These are phyloP conservation scores for Rhynchophorus ferrugineus DNA, from an alignment of 1,140 invertebrate species.

Conservation along the genomic window DNA sequence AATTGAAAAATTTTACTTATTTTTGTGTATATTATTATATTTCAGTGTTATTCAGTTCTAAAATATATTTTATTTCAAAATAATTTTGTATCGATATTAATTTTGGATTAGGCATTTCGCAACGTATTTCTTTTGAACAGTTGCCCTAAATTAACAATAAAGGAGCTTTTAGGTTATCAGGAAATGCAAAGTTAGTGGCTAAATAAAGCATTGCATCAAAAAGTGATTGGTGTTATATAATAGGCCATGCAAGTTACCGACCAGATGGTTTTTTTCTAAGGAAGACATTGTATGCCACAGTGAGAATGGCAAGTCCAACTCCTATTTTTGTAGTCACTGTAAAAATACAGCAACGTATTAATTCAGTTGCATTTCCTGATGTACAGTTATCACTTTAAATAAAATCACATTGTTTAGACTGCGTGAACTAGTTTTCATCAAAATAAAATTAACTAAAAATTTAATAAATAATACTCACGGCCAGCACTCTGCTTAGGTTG, in stretches of 20 bases:
- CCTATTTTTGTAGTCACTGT: constrained; percentile 71
- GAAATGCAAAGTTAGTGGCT: constrained; percentile 36
- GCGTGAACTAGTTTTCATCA: neutral
- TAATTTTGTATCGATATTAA: too few species aligned
- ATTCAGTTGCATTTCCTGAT: constrained; percentile 34
- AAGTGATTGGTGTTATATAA: constrained; percentile 10
- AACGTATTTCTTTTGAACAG: too few species aligned
- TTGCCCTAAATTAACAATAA: too few species aligned
- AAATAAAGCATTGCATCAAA: constrained; percentile 14
- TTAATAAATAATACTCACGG: constrained; percentile 13
- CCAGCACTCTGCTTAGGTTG: constrained; percentile 17
- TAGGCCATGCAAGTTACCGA: constrained; percentile 31
- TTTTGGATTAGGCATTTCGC: too few species aligned
- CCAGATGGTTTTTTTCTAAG: constrained; percentile 43
- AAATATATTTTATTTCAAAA: too few species aligned
- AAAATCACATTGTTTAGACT: neutral
- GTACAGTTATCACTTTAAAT: too few species aligned
- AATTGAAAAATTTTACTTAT: too few species aligned
- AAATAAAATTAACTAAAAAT: neutral
- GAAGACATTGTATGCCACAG: constrained; percentile 68
- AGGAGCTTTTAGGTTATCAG: too few species aligned
- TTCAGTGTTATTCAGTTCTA: too few species aligned
- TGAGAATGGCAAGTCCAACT: constrained; percentile 65
- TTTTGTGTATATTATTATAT: too few species aligned
- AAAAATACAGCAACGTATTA: constrained; percentile 35